Evolutionary conservation across 2,888 invertebrate species (phyloP), one percentile per base, ranked within the genome.

Genomic region (Coenonympha arcania): DNA sequence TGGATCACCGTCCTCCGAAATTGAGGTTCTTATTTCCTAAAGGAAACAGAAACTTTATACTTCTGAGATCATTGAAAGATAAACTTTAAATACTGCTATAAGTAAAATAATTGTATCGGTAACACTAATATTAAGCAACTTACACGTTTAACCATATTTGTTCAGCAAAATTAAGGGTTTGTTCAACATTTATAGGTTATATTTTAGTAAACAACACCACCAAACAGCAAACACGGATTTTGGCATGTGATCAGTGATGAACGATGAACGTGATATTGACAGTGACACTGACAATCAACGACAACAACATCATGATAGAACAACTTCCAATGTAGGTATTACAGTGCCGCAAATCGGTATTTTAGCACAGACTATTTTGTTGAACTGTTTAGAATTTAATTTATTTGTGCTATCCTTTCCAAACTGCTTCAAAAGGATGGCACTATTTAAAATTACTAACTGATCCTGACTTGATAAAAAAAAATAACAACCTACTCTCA

Each of bases 121-220:
- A 16, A 11, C 2, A 31, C 31, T 9, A 31, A 13, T 13, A 31
- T 9, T 9, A n/a, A 42, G 5, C 3, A 24, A 66, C 77, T 73
- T 68, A 82, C 82, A 47, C 64, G 65, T 61, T 77, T 77, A 6
- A 80, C 76, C 80, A 82, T 82, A 28, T 48, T 66, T 28, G 24
- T n/a, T 41, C 52, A 47, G 46, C 53, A 26, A 54, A 20, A 28
- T 31, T 19, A 22, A n/a, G n/a, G 1, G 33, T 16, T 22, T 9
- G 6, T 13, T 11, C 41, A n/a, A 30, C 28, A 11, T 20, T 36
- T 45, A 11, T 8, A 48, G 79, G 79, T 79, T 79, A 77, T 50
- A 57, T 58, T 59, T 64, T 52, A 57, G 66, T 73, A 79, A 76
- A 79, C 79, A 79, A 73, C 69, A 61, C 64, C 24, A n/a, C n/a